Percentiles rank a stretch among this genome's conserved stretches.
These are phyloP conservation scores for Phenacoccus solenopsis DNA, from an alignment of 1,140 invertebrate genomes.

Conservation along the genomic window DNA sequence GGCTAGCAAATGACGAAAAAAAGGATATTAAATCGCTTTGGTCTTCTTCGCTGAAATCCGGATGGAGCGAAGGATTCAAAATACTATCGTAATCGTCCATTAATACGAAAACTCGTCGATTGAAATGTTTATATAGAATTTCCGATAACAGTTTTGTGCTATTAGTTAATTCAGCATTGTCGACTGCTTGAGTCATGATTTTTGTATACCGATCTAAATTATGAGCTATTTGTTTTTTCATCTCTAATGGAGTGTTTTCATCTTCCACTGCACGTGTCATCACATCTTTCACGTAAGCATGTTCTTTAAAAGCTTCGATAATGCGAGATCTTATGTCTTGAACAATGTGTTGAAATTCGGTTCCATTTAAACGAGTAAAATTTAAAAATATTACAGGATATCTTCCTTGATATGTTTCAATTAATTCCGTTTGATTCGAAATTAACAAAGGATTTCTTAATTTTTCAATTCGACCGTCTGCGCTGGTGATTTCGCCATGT, in stretches of 20 bases:
- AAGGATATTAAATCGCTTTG: no score
- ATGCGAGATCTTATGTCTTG: not conserved
- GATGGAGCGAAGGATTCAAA: no score
- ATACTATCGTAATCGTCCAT: not conserved
- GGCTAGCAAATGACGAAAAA: no score
- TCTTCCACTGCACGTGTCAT: not conserved
- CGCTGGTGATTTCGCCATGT: not conserved
- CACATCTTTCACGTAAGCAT: not conserved
- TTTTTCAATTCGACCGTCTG: not conserved
- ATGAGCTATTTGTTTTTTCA: not conserved
- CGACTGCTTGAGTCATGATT: not conserved
- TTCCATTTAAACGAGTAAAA: not conserved
- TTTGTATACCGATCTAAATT: not conserved
- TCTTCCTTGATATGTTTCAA: not conserved
- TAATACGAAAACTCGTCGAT: not conserved
- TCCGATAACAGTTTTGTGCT: not conserved
- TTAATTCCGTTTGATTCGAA: not conserved
- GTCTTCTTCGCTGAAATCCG: no score
- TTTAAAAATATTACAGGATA: not conserved
- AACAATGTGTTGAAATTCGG: not conserved
- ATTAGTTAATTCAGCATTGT: not conserved
- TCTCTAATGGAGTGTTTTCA: not conserved
- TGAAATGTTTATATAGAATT: not conserved
- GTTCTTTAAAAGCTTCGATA: not conserved
- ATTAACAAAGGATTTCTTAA: not conserved